phyloP scores from a whole-genome alignment of 2,113 vertebrate species.

The Rhodinocichla rosea region DNA sequence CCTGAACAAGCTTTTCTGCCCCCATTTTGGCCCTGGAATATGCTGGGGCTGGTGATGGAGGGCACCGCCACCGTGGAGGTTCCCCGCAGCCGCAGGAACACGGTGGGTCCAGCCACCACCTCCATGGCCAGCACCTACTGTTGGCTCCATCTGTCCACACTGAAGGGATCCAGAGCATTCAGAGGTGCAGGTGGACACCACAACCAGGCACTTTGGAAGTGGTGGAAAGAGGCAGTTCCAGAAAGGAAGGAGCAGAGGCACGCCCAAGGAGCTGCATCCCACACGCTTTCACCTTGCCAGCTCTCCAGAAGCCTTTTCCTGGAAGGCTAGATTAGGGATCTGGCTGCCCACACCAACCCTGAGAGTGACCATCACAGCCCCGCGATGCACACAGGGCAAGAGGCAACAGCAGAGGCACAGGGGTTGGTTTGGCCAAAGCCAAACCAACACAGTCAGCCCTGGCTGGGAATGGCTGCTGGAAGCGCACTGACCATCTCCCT shows the following conservation, averaged over 20 bases:
- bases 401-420: fast-evolving
- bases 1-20: neutral
- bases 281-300: fast-evolving
- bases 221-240: neutral
- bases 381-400: fast-evolving
- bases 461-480: fast-evolving
- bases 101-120: fast-evolving
- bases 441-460: fast-evolving
- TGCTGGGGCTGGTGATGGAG: neutral
- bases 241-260: neutral
- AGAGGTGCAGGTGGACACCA: neutral
- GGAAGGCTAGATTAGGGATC: neutral
- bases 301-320: neutral
- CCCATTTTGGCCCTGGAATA: neutral
- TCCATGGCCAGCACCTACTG: fast-evolving
- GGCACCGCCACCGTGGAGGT: fast-evolving
- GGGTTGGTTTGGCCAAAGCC: fast-evolving
- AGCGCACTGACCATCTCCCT: neutral
- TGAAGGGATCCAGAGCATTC: fast-evolving
- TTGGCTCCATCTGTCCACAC: neutral
- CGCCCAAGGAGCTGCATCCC: neutral
- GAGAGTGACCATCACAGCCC: neutral
- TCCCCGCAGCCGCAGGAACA: fast-evolving
- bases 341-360: neutral
- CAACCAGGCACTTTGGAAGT: fast-evolving